phyloP scores from a whole-genome alignment of 23 tunicate genomes.

The Botrylloides violaceus region DNA sequence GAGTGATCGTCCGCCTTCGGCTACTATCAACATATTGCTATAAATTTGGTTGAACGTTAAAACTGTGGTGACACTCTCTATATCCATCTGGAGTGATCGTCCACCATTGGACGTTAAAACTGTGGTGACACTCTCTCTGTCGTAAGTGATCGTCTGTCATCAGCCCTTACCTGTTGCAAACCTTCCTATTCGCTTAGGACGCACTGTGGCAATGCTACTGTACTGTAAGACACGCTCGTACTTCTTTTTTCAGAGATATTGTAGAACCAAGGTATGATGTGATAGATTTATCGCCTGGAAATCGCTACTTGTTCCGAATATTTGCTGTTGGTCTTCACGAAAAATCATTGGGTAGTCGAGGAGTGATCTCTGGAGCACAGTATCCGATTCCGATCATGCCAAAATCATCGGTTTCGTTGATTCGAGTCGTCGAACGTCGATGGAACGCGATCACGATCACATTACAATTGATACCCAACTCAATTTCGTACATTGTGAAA shows the following conservation, averaged over 20 bases:
- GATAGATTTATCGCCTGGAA: conserved; percentile 31
- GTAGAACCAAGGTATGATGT: background rate
- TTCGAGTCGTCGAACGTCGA: background rate
- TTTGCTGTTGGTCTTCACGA: conserved; percentile 41
- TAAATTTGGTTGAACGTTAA: too few species aligned
- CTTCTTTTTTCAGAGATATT: conserved; percentile 19
- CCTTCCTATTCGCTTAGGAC: too few species aligned
- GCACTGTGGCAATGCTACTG: too few species aligned
- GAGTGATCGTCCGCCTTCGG: too few species aligned
- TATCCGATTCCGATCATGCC: conserved; percentile 15
- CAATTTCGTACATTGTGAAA: background rate
- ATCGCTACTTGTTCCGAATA: conserved; percentile 30
- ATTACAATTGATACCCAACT: background rate
- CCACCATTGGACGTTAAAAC: too few species aligned
- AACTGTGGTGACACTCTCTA: too few species aligned
- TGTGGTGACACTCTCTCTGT: too few species aligned
- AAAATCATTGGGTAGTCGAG: conserved; percentile 1
- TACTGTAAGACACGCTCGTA: too few species aligned
- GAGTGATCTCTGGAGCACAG: background rate
- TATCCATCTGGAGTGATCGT: too few species aligned
- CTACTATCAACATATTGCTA: too few species aligned
- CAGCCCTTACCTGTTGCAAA: too few species aligned
- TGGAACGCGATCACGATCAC: conserved; percentile 16
- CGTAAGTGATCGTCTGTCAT: too few species aligned
- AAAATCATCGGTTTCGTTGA: background rate